Evolutionary conservation across 2,113 vertebrate genomes (phyloP).

Genomic region (Hipposideros armiger): DNA sequence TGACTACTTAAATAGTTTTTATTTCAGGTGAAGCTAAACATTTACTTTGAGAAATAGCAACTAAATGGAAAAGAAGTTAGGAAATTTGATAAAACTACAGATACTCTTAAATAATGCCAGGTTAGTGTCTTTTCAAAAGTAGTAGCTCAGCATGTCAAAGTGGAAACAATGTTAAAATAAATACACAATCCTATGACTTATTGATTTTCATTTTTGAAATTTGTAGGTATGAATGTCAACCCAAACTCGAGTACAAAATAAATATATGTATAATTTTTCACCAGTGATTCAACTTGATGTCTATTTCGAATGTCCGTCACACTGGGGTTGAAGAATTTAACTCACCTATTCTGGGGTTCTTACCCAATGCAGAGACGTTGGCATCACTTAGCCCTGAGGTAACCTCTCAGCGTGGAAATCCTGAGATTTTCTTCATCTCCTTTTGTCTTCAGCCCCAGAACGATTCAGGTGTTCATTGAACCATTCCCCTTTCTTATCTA

Average conservation of each 20-base stretch:
- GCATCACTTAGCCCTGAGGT: background rate
- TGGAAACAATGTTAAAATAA: background rate
- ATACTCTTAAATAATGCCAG: background rate
- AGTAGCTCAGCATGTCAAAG: background rate
- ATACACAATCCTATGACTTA: background rate
- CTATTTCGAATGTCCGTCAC: background rate
- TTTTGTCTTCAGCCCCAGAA: background rate
- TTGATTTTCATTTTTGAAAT: background rate
- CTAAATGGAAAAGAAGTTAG: background rate
- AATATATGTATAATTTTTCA: background rate
- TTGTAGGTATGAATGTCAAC: background rate
- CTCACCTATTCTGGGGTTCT: too few relatives aligned
- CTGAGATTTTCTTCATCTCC: background rate
- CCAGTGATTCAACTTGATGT: background rate
- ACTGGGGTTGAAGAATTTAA: background rate
- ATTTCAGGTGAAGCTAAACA: background rate
- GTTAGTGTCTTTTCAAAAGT: background rate
- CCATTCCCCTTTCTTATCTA: background rate
- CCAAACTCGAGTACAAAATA: background rate
- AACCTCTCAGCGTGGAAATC: background rate
- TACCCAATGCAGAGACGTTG: background rate
- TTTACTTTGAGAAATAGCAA: background rate
- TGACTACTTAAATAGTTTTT: background rate
- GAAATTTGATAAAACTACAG: background rate
- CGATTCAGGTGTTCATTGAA: background rate